These are phyloP conservation scores for Littorina saxatilis DNA, from an alignment of 1,140 invertebrate species.

Conservation along the genomic window DNA sequence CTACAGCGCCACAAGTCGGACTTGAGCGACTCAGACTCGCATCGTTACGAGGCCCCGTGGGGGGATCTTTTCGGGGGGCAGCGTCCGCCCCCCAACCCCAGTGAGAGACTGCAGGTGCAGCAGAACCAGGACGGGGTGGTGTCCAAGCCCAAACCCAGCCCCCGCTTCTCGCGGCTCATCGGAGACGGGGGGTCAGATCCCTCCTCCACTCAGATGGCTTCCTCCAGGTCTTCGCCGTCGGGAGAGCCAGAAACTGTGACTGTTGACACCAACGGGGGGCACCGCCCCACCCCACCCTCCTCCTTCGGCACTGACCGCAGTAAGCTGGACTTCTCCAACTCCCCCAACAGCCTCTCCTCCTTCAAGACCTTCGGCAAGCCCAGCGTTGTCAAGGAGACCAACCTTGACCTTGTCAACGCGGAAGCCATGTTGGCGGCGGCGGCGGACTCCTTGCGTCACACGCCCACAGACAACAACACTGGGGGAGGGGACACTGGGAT, in stretches of 20 bases:
- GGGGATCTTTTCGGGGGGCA: constrained; percentile 10
- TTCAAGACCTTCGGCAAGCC: constrained; percentile 48
- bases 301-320: constrained; percentile 12
- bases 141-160: constrained; percentile 67
- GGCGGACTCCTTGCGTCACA: constrained; percentile 12
- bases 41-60: constrained; percentile 38
- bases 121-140: neutral
- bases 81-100: constrained; percentile 32
- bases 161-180: constrained; percentile 66
- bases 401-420: constrained; percentile 48
- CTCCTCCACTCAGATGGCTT: neutral
- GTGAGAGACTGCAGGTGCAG: neutral
- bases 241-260: neutral
- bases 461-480: constrained; percentile 7
- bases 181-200: constrained; percentile 38
- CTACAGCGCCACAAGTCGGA: constrained; percentile 76
- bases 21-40: constrained; percentile 60
- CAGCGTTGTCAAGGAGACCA: constrained; percentile 45
- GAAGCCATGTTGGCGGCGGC: constrained; percentile 33
- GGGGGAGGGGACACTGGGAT: constrained; percentile 41
- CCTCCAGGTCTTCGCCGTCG: neutral
- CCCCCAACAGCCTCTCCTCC: constrained; percentile 37
- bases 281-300: neutral
- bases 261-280: neutral
- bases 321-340: constrained; percentile 33